These are phyloP conservation scores for Saccopteryx leptura DNA, from an alignment of 2,113 vertebrate species.

Conservation along the genomic window DNA sequence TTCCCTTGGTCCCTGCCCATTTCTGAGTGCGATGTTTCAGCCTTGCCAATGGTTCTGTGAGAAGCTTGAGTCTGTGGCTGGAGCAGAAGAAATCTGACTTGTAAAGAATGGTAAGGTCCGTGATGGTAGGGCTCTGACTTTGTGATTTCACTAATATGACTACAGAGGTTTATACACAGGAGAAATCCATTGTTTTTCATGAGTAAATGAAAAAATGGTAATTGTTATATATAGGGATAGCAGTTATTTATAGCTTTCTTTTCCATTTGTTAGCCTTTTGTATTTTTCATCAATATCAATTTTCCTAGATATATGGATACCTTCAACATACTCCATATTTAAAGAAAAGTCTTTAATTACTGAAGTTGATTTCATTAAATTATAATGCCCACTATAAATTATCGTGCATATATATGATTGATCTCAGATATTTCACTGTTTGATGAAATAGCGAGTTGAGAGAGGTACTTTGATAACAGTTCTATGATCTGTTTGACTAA, in stretches of 20 bases:
- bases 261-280: neutral
- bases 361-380: slow-evolving; percentile 18
- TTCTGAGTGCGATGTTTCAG: slow-evolving; percentile 2
- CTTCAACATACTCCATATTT: neutral
- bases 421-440: slow-evolving; percentile 5
- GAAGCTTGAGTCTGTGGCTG: neutral
- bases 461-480: neutral
- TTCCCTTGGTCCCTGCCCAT: neutral
- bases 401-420: neutral
- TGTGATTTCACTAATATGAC: neutral
- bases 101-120: neutral
- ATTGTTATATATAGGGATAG: neutral
- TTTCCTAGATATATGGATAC: neutral
- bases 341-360: neutral
- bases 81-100: neutral
- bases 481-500: neutral
- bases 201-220: slow-evolving; percentile 11
- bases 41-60: neutral
- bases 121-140: neutral
- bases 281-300: neutral
- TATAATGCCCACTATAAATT: neutral
- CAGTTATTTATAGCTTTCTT: neutral
- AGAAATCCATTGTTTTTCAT: neutral
- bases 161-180: neutral
- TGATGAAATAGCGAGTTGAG: slow-evolving; percentile 1